These are phyloP conservation scores for Callipepla squamata DNA, from an alignment of 2,113 vertebrate species.

Conservation along the genomic window DNA sequence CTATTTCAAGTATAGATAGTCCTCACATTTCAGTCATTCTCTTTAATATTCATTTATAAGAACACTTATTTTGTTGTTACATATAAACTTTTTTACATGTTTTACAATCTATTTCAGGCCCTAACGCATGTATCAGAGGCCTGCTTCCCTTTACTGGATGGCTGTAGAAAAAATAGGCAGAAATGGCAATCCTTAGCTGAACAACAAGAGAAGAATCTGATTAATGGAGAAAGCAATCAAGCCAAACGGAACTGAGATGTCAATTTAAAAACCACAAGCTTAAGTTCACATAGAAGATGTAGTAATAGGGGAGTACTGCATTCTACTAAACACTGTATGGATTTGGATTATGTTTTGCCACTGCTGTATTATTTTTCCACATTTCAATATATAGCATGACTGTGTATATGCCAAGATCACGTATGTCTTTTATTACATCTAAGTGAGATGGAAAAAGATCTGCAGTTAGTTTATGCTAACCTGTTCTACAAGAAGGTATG, in stretches of 20 bases:
- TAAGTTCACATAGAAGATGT: slow-evolving; percentile 4
- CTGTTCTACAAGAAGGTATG: not conserved
- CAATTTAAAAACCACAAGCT: not conserved
- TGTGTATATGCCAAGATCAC: not conserved
- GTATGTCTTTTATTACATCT: slow-evolving; percentile 36
- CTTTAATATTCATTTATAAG: not conserved
- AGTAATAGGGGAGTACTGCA: slow-evolving; percentile 39
- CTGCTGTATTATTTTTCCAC: slow-evolving; percentile 80
- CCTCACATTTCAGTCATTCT: not conserved
- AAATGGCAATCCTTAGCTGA: slow-evolving; percentile 92
- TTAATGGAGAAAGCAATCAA: slow-evolving; percentile 83
- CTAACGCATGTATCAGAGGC: slow-evolving; percentile 86
- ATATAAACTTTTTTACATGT: not conserved
- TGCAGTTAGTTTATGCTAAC: not conserved
- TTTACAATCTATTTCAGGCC: slow-evolving; percentile 78
- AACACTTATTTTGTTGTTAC: not conserved
- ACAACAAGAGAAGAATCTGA: slow-evolving; percentile 84
- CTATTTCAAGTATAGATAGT: not conserved
- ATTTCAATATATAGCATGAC: slow-evolving; percentile 48
- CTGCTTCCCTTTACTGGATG: slow-evolving; percentile 92
- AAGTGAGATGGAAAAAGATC: not conserved
- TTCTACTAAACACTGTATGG: slow-evolving; percentile 70
- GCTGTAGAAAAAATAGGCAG: slow-evolving; percentile 91
- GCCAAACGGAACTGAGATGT: slow-evolving; percentile 72
- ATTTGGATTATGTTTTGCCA: slow-evolving; percentile 76